Base-by-base conservation (phyloP, 2,888 invertebrate species). In the Itoplectis maculator region DNA sequence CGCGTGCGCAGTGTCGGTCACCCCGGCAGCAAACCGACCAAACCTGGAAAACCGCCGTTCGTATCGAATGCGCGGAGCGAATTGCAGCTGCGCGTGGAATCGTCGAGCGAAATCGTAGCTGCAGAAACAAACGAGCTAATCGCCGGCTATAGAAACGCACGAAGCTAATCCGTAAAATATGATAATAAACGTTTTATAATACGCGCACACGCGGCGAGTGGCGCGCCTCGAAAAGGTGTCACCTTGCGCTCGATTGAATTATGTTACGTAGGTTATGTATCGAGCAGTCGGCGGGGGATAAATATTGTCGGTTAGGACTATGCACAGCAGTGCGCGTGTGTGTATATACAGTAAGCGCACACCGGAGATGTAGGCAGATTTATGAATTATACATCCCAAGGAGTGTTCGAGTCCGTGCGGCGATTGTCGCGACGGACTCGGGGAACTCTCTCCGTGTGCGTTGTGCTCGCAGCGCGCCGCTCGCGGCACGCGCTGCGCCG, bases 371-470 rank as follows among this genome's bases (percentile, higher is more conserved):
- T 88, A 88, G 86, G 88, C 80, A 84, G 85, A 81, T 80, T 80
- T 85, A 89, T 89, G 87, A 88, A 89, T 89, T 89, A 89, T 87
- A 82, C 87, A 89, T 88, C 84, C 85, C 79, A 63, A 61, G 42
- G 42, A 61, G 51, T 15, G 40, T 51, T 59, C 40, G 8, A 63
- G 40, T 42, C 68, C 40, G 45, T 40, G 63, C 63, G 49, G 63
- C 63, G 49, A 74, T 74, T 74, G 74, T 74, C 51, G 23, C 23
- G n/a, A 40, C n/a, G 23, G 54, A 23, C 47, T n/a, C 47, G 23
- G 35, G 15, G 15, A 18, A 11, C 40, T 11, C 63, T 11, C 63
- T n/a, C 15, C 51, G 18, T 23, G 37, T 11, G 29, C 56, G 40
- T 13, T 8, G 23, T 13, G 23, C 15, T 37, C 23, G 20, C 42